Evolutionary conservation across 2,113 vertebrate species (phyloP).

Genomic region (Gasterosteus nipponicus): DNA sequence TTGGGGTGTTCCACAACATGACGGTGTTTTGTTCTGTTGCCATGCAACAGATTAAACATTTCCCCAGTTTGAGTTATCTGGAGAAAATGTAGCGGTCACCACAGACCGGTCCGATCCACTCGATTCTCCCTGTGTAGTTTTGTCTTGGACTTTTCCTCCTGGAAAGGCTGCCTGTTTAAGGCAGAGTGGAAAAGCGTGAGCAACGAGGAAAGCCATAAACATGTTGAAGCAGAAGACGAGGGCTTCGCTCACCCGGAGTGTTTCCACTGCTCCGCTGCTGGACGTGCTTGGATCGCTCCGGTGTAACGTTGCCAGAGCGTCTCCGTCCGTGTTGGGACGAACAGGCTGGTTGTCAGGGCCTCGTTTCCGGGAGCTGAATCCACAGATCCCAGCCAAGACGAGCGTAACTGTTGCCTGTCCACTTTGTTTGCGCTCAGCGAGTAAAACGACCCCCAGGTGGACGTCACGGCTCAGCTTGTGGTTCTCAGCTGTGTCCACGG

Average conservation of each 20-base stretch:
- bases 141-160: conserved; percentile 29
- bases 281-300: conserved; percentile 31
- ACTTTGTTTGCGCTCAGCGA: conserved; percentile 21
- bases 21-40: conserved; percentile 65
- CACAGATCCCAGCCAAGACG: conserved; percentile 24
- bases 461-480: conserved; percentile 45
- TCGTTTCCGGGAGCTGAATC: conserved; percentile 35
- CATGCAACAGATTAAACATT: conserved; percentile 62
- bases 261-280: conserved; percentile 33
- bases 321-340: conserved; percentile 20
- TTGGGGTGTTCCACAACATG: conserved; percentile 25
- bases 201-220: not conserved
- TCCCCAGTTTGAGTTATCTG: conserved; percentile 38
- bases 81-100: conserved; percentile 37
- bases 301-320: conserved; percentile 2
- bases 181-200: conserved; percentile 30
- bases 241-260: conserved; percentile 24
- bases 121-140: conserved; percentile 46
- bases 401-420: conserved; percentile 20
- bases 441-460: conserved; percentile 29
- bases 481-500: conserved; percentile 51
- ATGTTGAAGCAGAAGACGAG: conserved; percentile 31
- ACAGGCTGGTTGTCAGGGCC: conserved; percentile 47
- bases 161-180: conserved; percentile 44
- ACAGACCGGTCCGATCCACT: conserved; percentile 41